Base-by-base conservation (phyloP, 2,797 vertebrate genomes). In the Rallus crepitans region DNA sequence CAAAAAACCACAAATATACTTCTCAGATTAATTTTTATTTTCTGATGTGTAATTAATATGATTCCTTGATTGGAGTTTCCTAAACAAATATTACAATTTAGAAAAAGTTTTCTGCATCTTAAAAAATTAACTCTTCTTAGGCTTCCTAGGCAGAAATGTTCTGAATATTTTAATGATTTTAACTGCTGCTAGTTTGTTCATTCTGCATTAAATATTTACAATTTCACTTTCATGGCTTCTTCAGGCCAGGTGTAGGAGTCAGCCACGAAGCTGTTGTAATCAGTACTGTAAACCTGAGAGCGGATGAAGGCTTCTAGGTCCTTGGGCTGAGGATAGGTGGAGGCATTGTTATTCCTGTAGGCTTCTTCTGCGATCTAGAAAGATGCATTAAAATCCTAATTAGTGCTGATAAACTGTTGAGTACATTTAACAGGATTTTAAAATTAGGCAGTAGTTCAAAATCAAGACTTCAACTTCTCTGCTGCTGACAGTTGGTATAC, bases 171-270 rank as follows among this genome's bases (percentile, higher is more conserved):
- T 64, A 95, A 82, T 86, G 68, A 31, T 82, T 95, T 92, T 33
- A 83, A 48, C 7, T 88, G 60, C 37, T 75, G 78, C 33, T 83
- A 28, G 27, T 87, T 75, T 83, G 69, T 73, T 96, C 53, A 7
- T 68, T 90, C 76, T 71, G 82, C 75, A 65, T 92, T 89, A 88
- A 40, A 84, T 81, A 84, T 94, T 96, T 94, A 97, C 94, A 93
- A 98, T 98, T 98, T 99, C 87, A 99, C 93, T 75, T 96, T 97
- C 98, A 98, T 98, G 79, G 98, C 98, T 75, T 99, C 98, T 70
- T 98, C 97, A 4, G 99, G 99, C 99, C 99, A 99, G 87, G 96
- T 47, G 65, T 99, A 99, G 23, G 98, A 98, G 94, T 99, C 99
- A 31, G 98, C 98, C 30, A 97, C 93, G 65, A 99, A 99, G 93